These are phyloP conservation scores for Stenchaetothrips biformis DNA, from an alignment of 2,888 invertebrate species.

Conservation along the genomic window DNA sequence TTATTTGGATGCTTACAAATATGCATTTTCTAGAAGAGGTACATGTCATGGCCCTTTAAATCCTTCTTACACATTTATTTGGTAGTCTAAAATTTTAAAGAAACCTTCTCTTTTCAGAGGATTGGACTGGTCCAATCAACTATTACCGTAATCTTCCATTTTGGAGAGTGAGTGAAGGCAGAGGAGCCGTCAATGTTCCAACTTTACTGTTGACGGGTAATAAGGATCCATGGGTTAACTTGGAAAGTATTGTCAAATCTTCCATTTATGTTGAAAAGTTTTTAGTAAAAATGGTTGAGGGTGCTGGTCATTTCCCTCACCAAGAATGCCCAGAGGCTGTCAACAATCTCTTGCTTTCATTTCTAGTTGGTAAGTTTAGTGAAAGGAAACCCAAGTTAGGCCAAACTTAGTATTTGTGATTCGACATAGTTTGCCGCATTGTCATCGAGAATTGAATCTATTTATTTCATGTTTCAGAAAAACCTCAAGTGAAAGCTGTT, in stretches of 20 bases:
- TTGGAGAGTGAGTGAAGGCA: conserved; percentile 48
- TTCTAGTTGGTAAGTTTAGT: conserved; percentile 47
- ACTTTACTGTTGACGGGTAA: conserved; percentile 53
- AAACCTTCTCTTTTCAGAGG: conserved; percentile 49
- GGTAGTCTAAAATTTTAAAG: conserved; percentile 27
- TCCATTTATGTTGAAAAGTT: conserved; percentile 60
- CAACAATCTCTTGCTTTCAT: conserved; percentile 59
- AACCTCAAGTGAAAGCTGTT: conserved; percentile 36
- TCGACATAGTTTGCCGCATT: conserved; percentile 28
- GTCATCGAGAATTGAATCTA: conserved; percentile 27
- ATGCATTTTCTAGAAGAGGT: conserved; percentile 63
- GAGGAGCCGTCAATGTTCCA: conserved; percentile 45
- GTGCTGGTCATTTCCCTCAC: conserved; percentile 69
- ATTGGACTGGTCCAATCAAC: conserved; percentile 69
- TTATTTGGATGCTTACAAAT: conserved; percentile 70
- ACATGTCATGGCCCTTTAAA: conserved; percentile 30
- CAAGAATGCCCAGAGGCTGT: conserved; percentile 63
- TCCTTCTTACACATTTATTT: conserved; percentile 25
- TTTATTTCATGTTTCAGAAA: conserved; percentile 35
- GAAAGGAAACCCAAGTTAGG: neutral
- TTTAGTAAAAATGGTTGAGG: conserved; percentile 58
- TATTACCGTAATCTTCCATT: conserved; percentile 63
- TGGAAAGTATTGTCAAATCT: conserved; percentile 60
- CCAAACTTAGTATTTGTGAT: conserved; percentile 17
- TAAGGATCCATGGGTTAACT: conserved; percentile 55